Base-by-base conservation (phyloP, 2,888 invertebrate species). In the Vesta saturnalis region DNA sequence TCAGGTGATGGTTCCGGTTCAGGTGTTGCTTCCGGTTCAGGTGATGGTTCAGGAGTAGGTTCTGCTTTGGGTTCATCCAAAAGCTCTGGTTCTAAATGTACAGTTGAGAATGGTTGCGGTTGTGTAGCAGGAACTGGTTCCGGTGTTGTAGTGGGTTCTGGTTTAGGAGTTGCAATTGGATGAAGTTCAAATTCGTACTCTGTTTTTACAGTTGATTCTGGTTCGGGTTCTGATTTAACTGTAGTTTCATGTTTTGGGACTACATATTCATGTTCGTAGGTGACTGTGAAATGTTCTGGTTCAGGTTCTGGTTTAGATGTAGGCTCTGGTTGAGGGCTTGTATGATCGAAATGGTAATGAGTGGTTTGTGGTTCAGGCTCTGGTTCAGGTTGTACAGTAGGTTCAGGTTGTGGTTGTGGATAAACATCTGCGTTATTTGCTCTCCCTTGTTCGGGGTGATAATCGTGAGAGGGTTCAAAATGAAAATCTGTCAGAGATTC, bases 121-220 rank as follows among this genome's bases (percentile, higher is more conserved):
- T n/a, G n/a, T n/a, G n/a, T n/a, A n/a, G n/a, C n/a, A n/a, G n/a
- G n/a, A n/a, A n/a, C n/a, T n/a, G n/a, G 84, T 75, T 87, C 85
- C 0, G 86, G 81, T 67, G 73, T 78, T 6, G 78, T 39, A 23
- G 39, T 82, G 78, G 80, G 79, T 72, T 83, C 79, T 0, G 86
- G 78, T 69, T 77, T 82, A 16, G 82, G 83, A 81, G 82, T 85
- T 35, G 86, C 83, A 77, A 87, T 85, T 0, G 87, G 16, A 64
- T 78, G 15, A 18, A 82, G 85, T 59, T 82, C 80, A 60, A 85
- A 74, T 74, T 80, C 80, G 1, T 80, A 75, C 62, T 78, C 74
- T 0, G 82, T 77, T 71, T 84, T 83, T 0, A n/a, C n/a, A n/a
- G n/a, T n/a, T n/a, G 86, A 78, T 72, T 83, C 79, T 0, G 30